phyloP scores from a whole-genome alignment of 2,113 vertebrate species.

The Melanostigma gelatinosum region DNA sequence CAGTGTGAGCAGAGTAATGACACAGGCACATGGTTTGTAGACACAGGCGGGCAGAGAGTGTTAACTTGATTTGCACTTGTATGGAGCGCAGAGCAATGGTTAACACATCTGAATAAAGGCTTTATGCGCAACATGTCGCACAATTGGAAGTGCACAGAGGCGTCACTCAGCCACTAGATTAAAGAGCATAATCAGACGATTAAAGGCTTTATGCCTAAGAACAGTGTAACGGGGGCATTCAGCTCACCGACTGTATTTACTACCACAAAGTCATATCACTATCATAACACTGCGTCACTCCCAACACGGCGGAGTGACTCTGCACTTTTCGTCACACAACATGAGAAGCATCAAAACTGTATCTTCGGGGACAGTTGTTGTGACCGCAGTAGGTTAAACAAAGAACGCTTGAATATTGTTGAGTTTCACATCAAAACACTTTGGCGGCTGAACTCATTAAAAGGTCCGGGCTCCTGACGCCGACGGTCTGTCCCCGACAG shows the following conservation, averaged over 20 bases:
- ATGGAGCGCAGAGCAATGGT: slow-evolving; percentile 75
- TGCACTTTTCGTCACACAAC: slow-evolving; percentile 2
- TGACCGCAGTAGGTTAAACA: slow-evolving; percentile 40
- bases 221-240: slow-evolving; percentile 52
- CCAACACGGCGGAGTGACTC: neutral
- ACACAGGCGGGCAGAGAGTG: slow-evolving; percentile 72
- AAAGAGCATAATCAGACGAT: slow-evolving; percentile 70
- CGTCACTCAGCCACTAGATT: slow-evolving; percentile 75
- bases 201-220: slow-evolving; percentile 70
- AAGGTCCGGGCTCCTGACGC: slow-evolving; percentile 65
- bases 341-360: slow-evolving; percentile 1
- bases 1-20: slow-evolving; percentile 65
- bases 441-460: slow-evolving; percentile 57
- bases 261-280: slow-evolving; percentile 8
- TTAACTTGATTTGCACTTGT: slow-evolving; percentile 85
- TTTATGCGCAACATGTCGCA: slow-evolving; percentile 69
- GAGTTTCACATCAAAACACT: slow-evolving; percentile 69
- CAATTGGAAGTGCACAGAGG: slow-evolving; percentile 71
- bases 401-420: slow-evolving; percentile 58
- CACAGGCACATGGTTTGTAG: slow-evolving; percentile 71
- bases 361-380: slow-evolving; percentile 16
- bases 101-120: slow-evolving; percentile 80
- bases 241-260: slow-evolving; percentile 61
- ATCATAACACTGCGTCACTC: neutral
- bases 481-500: slow-evolving; percentile 57